phyloP scores from a whole-genome alignment of 2,888 invertebrate genomes.

The Phytoseiulus persimilis region DNA sequence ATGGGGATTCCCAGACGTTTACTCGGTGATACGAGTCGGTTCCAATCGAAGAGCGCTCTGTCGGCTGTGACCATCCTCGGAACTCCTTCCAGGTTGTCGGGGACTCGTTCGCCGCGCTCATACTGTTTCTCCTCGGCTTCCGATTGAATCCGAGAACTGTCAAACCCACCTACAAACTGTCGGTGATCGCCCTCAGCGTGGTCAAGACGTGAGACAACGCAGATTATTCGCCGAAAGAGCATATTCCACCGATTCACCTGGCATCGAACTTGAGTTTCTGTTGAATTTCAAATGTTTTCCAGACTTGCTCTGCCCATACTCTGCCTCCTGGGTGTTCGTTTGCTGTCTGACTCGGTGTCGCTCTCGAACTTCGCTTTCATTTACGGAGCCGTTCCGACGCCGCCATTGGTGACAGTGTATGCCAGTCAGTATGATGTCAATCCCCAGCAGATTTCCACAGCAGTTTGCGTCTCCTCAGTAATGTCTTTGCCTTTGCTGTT shows the following conservation, averaged over 20 bases:
- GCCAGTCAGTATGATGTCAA: background rate
- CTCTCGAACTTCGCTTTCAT: conserved; percentile 30
- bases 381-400: conserved; percentile 25
- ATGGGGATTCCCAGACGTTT: no score
- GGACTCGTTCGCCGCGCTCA: conserved; percentile 11
- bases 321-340: background rate
- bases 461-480: conserved; percentile 7
- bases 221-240: background rate
- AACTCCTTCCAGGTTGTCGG: background rate
- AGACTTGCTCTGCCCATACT: conserved; percentile 7
- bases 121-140: conserved; percentile 23
- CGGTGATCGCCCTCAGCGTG: conserved; percentile 11
- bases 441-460: conserved; percentile 15
- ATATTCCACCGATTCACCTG: no score
- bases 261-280: no score
- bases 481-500: conserved; percentile 18
- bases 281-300: background rate
- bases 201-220: background rate
- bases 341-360: conserved; percentile 9
- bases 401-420: conserved; percentile 15
- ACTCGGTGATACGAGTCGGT: no score
- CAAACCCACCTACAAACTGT: conserved; percentile 13
- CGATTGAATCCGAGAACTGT: background rate
- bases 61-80: background rate
- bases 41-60: no score